Evolutionary conservation across 2,888 invertebrate genomes (phyloP).

Genomic region (Neuroscelio doddi): DNA sequence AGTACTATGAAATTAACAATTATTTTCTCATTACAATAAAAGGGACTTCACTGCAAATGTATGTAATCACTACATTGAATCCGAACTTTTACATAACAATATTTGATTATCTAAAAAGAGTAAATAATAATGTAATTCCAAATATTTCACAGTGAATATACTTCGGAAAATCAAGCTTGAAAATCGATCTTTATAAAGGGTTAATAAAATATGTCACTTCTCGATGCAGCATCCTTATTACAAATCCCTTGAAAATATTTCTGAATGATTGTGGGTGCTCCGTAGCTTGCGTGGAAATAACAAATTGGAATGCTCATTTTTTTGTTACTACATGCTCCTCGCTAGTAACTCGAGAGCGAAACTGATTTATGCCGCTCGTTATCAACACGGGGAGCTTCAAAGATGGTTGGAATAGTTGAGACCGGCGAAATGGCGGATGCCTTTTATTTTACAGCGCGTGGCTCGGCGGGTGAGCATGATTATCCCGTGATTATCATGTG

Average conservation of each 20-base stretch:
- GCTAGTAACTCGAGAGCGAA: conserved; percentile 40
- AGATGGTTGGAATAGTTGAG: conserved; percentile 35
- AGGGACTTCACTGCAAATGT: too few species aligned
- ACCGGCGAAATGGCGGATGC: conserved; percentile 13
- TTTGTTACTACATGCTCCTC: conserved; percentile 21
- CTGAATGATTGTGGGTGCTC: background rate
- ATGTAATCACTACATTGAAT: too few species aligned
- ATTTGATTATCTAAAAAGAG: too few species aligned
- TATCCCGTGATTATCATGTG: conserved; percentile 5
- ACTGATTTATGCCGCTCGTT: conserved; percentile 48
- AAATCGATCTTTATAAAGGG: too few species aligned
- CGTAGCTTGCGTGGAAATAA: background rate
- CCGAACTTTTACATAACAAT: too few species aligned
- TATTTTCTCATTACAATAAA: too few species aligned
- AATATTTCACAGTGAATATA: too few species aligned
- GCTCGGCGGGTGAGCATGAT: conserved; percentile 1
- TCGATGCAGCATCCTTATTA: background rate
- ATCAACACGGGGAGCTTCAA: conserved; percentile 45
- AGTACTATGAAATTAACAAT: too few species aligned
- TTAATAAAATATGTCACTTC: too few species aligned
- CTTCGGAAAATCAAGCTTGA: too few species aligned
- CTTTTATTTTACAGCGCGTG: conserved; percentile 15
- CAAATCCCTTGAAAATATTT: background rate
- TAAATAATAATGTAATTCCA: too few species aligned
- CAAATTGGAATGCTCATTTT: conserved; percentile 8